Conservation (phyloP, 2,797 vertebrate genomes). For the Corythornis leucogaster region DNA sequence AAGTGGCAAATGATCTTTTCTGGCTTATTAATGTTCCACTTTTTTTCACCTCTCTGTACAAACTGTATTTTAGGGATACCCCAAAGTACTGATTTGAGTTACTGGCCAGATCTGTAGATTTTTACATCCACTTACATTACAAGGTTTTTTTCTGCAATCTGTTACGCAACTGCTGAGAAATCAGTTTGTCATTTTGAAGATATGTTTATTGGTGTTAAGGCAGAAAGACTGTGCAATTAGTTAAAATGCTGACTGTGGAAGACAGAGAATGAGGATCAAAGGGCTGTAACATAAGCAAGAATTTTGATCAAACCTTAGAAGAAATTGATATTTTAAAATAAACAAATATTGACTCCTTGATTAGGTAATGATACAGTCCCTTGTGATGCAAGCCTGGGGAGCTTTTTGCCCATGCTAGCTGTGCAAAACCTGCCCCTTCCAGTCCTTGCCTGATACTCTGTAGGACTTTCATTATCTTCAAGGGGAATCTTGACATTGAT, state of each 20-base stretch:
- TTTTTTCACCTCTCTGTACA: background rate
- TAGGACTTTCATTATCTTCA: background rate
- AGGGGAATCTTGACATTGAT: background rate
- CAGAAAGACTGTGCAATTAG: background rate
- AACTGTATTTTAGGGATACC: background rate
- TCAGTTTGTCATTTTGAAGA: background rate
- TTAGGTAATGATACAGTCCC: background rate
- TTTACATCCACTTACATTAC: slow-evolving; percentile 9
- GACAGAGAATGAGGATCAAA: background rate
- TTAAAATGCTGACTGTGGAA: slow-evolving; percentile 5
- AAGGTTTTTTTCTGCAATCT: background rate
- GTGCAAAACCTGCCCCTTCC: background rate
- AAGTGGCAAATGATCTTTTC: background rate
- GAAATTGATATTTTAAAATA: slow-evolving; percentile 20
- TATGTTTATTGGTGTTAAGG: background rate
- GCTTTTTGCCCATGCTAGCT: background rate
- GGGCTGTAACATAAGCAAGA: background rate
- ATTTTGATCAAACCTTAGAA: slow-evolving; percentile 13
- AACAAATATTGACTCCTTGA: slow-evolving; percentile 20
- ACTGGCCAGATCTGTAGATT: background rate
- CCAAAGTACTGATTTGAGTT: background rate
- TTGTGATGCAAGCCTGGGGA: background rate
- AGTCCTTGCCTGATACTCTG: background rate
- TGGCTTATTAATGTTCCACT: background rate
- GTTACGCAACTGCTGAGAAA: background rate